A percentile compares a stretch with the other conserved stretches of the same genome.
Evolutionary conservation across 2,113 vertebrate genomes (phyloP).

Genomic region (Pipa parva): DNA sequence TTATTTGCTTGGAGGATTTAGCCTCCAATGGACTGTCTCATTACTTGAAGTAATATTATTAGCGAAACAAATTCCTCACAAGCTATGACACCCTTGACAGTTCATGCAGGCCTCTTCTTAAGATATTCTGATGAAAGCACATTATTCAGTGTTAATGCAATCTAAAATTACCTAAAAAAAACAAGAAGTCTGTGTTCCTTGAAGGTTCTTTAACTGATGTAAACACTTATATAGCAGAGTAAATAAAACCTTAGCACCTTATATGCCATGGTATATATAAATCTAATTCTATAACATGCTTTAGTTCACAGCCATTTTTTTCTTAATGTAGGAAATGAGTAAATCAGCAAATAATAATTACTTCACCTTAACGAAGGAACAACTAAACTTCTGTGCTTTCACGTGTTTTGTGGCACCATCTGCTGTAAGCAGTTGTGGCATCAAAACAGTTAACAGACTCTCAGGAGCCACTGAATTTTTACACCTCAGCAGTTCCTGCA

Average conservation of each 20-base stretch:
- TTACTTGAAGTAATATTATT: conserved; percentile 39
- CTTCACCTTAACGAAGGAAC: not conserved
- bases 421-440: not conserved
- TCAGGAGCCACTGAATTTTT: conserved; percentile 23
- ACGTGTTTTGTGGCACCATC: not conserved
- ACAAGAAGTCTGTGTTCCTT: conserved; percentile 29
- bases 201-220: conserved; percentile 38
- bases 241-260: conserved; percentile 19
- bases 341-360: not conserved
- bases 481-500: conserved; percentile 16
- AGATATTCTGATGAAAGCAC: conserved; percentile 36
- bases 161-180: conserved; percentile 32
- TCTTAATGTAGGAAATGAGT: not conserved
- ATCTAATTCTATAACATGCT: conserved; percentile 8
- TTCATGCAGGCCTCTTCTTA: conserved; percentile 28
- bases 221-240: conserved; percentile 29
- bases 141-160: conserved; percentile 40
- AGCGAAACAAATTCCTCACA: conserved; percentile 31
- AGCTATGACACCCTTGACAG: conserved; percentile 38
- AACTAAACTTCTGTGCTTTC: not conserved
- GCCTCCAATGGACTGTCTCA: conserved; percentile 31
- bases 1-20: conserved; percentile 39
- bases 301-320: not conserved
- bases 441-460: conserved; percentile 8
- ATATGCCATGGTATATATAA: conserved; percentile 7